Evolutionary conservation across 2,888 invertebrate genomes (phyloP).

Genomic region (Hypercompe scribonia): DNA sequence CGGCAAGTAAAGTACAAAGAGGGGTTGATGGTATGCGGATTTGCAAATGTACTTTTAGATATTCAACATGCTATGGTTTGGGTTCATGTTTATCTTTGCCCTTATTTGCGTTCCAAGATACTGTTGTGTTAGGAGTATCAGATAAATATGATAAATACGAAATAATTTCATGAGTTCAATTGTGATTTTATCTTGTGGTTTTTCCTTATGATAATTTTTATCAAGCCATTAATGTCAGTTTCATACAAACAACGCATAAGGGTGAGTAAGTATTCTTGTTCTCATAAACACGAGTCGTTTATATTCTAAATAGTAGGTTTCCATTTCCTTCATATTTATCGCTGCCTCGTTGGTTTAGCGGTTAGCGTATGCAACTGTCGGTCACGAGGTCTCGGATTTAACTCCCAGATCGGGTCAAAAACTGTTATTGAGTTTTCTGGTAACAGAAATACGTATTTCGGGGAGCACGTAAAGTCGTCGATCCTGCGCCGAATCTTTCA

Average conservation of each 20-base stretch:
- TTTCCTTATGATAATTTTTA: not conserved
- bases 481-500: too few species aligned
- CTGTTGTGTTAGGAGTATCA: too few species aligned
- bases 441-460: too few species aligned
- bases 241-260: not conserved
- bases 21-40: conserved; percentile 33
- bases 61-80: conserved; percentile 36
- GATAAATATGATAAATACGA: not conserved
- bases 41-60: conserved; percentile 39
- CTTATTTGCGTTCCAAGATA: conserved; percentile 19
- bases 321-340: not conserved
- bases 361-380: too few species aligned
- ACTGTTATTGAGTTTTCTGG: too few species aligned
- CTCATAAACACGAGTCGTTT: too few species aligned
- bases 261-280: too few species aligned
- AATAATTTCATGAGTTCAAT: not conserved
- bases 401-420: too few species aligned
- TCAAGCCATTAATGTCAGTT: not conserved
- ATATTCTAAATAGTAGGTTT: not conserved
- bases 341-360: too few species aligned
- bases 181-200: not conserved
- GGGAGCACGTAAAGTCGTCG: too few species aligned
- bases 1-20: conserved; percentile 39
- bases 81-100: conserved; percentile 28
- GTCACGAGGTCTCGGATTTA: too few species aligned